These are phyloP conservation scores for Dynastes tityus DNA, from an alignment of 2,888 invertebrate genomes.

Conservation along the genomic window DNA sequence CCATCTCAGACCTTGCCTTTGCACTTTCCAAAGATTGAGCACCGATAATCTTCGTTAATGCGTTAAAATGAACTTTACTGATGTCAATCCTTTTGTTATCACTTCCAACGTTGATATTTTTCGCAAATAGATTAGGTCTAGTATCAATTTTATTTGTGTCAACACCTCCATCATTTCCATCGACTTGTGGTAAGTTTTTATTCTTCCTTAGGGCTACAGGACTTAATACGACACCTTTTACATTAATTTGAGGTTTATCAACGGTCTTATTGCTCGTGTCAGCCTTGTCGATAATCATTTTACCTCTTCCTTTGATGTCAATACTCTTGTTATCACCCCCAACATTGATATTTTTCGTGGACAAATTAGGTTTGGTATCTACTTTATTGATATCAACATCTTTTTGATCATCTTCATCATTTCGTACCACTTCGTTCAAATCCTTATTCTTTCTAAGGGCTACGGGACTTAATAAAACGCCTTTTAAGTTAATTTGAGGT, in stretches of 20 bases:
- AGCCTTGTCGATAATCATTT: neutral
- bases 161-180: neutral
- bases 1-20: conserved; percentile 30
- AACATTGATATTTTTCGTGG: too few relatives aligned
- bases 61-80: conserved; percentile 21
- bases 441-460: neutral
- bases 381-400: conserved; percentile 9
- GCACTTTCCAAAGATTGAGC: conserved; percentile 25
- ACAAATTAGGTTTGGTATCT: too few relatives aligned
- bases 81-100: conserved; percentile 9
- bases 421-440: neutral
- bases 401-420: neutral
- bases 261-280: neutral
- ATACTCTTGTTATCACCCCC: too few relatives aligned
- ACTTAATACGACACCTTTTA: conserved; percentile 3
- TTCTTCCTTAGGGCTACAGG: neutral
- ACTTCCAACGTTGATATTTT: neutral
- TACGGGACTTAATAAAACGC: neutral
- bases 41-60: conserved; percentile 19
- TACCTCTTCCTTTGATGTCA: neutral
- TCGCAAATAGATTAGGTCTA: neutral
- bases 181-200: neutral
- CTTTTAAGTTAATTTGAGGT: neutral
- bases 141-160: neutral
- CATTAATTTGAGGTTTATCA: neutral